Evolutionary conservation across 2,888 invertebrate species (phyloP).

Genomic region (Synanthedon vespiformis): DNA sequence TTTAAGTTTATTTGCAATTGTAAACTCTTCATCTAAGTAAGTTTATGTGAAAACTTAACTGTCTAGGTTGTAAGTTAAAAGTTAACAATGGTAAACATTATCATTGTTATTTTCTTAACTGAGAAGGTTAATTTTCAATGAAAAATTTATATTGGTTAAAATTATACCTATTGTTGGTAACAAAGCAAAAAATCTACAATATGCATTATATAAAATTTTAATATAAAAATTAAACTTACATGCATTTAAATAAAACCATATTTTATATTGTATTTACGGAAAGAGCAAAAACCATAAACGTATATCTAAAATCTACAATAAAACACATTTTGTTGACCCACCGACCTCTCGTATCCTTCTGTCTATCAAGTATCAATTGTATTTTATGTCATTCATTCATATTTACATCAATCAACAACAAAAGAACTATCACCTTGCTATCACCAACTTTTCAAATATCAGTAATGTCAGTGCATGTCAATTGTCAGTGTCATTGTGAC

Average conservation of each 20-base stretch:
- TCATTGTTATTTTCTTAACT: too few relatives aligned
- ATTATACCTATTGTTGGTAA: not conserved
- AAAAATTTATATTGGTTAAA: not conserved
- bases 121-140: not conserved
- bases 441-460: too few relatives aligned
- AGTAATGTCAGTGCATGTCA: too few relatives aligned
- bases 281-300: conserved; percentile 60
- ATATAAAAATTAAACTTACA: conserved; percentile 35
- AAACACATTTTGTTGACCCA: conserved; percentile 47
- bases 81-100: too few relatives aligned
- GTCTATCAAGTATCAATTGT: not conserved
- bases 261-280: conserved; percentile 25
- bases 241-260: conserved; percentile 41
- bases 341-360: conserved; percentile 27
- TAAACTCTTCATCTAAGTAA: not conserved
- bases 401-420: too few relatives aligned
- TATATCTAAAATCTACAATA: conserved; percentile 32
- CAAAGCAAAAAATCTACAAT: not conserved
- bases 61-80: too few relatives aligned
- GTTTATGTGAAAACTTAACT: not conserved
- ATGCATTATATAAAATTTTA: too few relatives aligned
- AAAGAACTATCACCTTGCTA: too few relatives aligned
- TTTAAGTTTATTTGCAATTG: not conserved
- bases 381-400: not conserved
- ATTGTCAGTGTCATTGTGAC: too few relatives aligned